A percentile compares a stretch with the other conserved stretches of the same genome.
Conservation (phyloP, 2,888 invertebrate genomes). For the Tanytarsus gracilentus region DNA sequence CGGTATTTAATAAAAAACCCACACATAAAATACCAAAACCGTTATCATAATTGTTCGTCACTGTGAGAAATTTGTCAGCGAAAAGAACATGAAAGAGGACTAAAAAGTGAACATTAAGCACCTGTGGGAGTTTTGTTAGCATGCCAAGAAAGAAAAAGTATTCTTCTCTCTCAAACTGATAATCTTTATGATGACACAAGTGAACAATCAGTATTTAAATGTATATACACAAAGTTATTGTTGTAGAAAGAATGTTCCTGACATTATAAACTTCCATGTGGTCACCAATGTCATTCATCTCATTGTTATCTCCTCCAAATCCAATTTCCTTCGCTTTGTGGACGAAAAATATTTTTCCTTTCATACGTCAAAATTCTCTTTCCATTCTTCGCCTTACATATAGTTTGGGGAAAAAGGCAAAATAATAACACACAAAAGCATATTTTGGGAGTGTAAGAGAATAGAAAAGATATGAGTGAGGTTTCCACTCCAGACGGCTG, state of each 20-base stretch:
- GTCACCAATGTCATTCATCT: conserved; percentile 8
- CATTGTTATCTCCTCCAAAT: conserved; percentile 3
- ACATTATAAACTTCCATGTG: not conserved
- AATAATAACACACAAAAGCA: too few species aligned
- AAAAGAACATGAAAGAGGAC: not conserved
- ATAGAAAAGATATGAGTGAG: too few species aligned
- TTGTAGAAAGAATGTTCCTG: not conserved
- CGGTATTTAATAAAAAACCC: too few species aligned
- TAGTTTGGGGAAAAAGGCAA: too few species aligned
- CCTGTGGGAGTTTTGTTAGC: conserved; percentile 2
- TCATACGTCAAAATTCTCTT: not conserved
- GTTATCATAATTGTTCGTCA: too few species aligned
- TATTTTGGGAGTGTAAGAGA: too few species aligned
- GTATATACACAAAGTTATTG: too few species aligned
- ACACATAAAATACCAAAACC: too few species aligned
- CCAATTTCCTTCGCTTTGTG: not conserved
- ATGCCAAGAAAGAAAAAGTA: not conserved
- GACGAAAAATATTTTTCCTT: not conserved
- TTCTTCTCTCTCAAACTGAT: not conserved
- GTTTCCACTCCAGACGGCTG: too few species aligned
- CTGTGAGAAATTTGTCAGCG: too few species aligned
- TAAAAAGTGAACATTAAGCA: conserved; percentile 3
- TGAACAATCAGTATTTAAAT: too few species aligned
- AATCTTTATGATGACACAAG: not conserved
- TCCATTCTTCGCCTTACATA: too few species aligned